Evolutionary conservation across 1,140 invertebrate species (phyloP).

Genomic region (Asbolus verrucosus): DNA sequence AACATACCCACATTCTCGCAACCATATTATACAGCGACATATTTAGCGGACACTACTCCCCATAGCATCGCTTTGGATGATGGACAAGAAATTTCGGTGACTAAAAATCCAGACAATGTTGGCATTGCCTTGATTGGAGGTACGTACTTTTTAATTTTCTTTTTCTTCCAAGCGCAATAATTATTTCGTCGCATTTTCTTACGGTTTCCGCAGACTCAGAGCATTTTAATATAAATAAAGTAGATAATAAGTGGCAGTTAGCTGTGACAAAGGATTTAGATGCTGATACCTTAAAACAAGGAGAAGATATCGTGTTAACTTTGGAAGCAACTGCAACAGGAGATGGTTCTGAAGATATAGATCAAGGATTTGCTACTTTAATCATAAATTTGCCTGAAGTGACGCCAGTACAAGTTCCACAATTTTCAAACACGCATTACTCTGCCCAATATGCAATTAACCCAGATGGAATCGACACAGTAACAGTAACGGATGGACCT

Average conservation of each 20-base stretch:
- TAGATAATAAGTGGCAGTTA: conserved; percentile 30
- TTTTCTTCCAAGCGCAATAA: background rate
- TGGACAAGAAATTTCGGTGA: background rate
- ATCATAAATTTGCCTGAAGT: background rate
- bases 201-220: conserved; percentile 14
- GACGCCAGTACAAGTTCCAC: too few species aligned
- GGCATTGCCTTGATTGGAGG: background rate
- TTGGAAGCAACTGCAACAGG: conserved; percentile 40
- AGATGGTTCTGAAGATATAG: too few species aligned
- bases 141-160: background rate
- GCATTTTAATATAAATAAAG: conserved; percentile 15
- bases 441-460: background rate
- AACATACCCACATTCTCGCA: conserved; percentile 27
- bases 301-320: conserved; percentile 24
- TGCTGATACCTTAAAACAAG: background rate
- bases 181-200: too few species aligned
- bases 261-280: conserved; percentile 13
- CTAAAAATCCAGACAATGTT: background rate
- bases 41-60: background rate
- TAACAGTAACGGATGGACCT: background rate
- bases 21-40: conserved; percentile 17
- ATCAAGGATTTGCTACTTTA: too few species aligned
- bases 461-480: background rate
- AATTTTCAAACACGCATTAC: conserved; percentile 40
- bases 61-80: background rate